These are phyloP conservation scores for Drosophila sproati DNA, from an alignment of 1,140 invertebrate genomes.

Conservation along the genomic window DNA sequence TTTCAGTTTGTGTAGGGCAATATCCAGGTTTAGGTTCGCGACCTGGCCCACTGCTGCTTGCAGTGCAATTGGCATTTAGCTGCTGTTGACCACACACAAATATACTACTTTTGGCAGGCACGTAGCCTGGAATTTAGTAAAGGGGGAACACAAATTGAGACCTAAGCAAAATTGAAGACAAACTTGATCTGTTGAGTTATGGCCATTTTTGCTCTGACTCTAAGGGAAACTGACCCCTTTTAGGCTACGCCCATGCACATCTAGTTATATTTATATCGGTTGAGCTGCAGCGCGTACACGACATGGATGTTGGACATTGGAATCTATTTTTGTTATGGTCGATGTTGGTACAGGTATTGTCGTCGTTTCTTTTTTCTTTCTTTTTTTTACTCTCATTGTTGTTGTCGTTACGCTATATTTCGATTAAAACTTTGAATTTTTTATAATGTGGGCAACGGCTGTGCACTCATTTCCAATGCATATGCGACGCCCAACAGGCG, in stretches of 20 bases:
- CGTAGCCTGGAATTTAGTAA: background rate
- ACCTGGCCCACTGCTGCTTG: background rate
- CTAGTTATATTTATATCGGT: constrained; percentile 38
- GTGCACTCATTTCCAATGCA: constrained; percentile 63
- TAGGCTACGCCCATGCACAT: background rate
- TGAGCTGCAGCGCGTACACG: constrained; percentile 53
- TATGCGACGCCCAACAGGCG: constrained; percentile 8
- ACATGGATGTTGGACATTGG: constrained; percentile 32
- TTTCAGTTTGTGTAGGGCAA: constrained; percentile 37
- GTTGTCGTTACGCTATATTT: constrained; percentile 70
- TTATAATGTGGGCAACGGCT: constrained; percentile 61
- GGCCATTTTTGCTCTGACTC: too few species aligned
- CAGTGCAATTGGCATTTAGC: constrained; percentile 18
- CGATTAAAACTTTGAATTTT: constrained; percentile 81
- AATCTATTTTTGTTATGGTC: constrained; percentile 62
- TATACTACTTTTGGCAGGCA: background rate
- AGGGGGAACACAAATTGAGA: too few species aligned
- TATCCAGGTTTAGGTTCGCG: background rate
- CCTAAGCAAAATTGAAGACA: too few species aligned
- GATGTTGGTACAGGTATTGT: background rate
- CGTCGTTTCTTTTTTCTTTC: background rate
- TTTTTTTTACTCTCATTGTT: constrained; percentile 4
- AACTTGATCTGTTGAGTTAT: too few species aligned
- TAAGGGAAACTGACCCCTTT: background rate
- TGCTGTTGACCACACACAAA: background rate